Base-by-base conservation (phyloP, 1,140 invertebrate genomes). In the Meloidogyne floridensis region DNA sequence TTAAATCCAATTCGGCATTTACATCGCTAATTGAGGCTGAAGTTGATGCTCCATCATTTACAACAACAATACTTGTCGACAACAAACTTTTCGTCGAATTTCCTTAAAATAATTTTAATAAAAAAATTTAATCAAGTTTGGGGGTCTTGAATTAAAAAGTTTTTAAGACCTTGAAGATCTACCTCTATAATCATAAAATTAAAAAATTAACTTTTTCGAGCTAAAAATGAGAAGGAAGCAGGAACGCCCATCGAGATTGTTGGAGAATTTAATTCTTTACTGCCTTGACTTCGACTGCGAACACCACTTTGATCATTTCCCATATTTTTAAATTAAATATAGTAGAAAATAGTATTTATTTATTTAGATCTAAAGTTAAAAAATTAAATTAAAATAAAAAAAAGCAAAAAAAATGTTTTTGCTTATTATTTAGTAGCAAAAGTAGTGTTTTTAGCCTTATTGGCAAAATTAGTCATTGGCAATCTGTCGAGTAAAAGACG, bases 1-100 rank as follows among this genome's bases (percentile, higher is more conserved):
- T 88, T 15, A 86, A 54, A 75, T 86, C 86, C 9, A 54, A 13
- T 74, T 86, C 85, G n/a, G 89, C 84, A 43, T 80, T 83, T 1
- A 87, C 85, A 79, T 88, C 84, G 18, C 72, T 65, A 65, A 65
- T n/a, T 15, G 72, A 43, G 15, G 84, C n/a, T n/a, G 59, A 47
- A 7, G 32, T 56, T 32, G 82, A 77, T 9, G 83, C 54, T 2
- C 56, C 77, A 32, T 79, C 77, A 69, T 86, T 86, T 10, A 86
- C 85, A 69, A 86, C 87, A 6, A 86, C 85, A 81, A 86, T 84
- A 20, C 15, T 84, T 82, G 47, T 75, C n/a, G 15, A 47, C 9
- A 76, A 43, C 18, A 75, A 20, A 51, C 72, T 75, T 15, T 75
- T 73, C n/a, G 72, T 81, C 15, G 80, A 81, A 43, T 77, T 72